Conservation (phyloP, 2,888 invertebrate species). For the Gortyna flavago region DNA sequence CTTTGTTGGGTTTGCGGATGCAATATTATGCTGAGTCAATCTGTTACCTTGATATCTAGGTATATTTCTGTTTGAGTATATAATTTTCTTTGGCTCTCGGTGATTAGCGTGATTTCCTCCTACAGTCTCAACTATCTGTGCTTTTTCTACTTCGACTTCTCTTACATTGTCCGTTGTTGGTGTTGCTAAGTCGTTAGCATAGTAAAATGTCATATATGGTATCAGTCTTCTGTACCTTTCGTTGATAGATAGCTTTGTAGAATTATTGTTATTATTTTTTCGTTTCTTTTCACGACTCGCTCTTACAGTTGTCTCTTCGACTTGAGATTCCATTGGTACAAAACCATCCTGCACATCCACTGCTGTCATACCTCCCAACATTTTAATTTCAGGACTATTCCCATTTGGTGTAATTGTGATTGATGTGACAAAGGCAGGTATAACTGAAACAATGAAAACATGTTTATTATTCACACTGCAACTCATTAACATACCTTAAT, state of each 20-base stretch:
- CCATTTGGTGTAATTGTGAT: conserved; percentile 88
- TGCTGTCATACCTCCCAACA: conserved; percentile 82
- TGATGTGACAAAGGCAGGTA: conserved; percentile 77
- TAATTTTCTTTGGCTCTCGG: conserved; percentile 81
- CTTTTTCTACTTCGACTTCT: conserved; percentile 85
- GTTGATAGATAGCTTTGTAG: conserved; percentile 86
- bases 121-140: conserved; percentile 81
- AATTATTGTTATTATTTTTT: conserved; percentile 74
- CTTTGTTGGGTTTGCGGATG: conserved; percentile 86
- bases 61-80: conserved; percentile 81
- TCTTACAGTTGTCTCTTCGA: conserved; percentile 66
- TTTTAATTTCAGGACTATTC: conserved; percentile 87
- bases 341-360: conserved; percentile 80
- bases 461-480: conserved; percentile 34
- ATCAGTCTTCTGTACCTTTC: conserved; percentile 94
- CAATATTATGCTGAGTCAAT: conserved; percentile 86
- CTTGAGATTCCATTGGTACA: conserved; percentile 72
- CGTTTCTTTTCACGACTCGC: conserved; percentile 58
- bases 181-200: conserved; percentile 90
- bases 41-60: conserved; percentile 87
- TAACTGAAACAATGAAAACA: conserved; percentile 82
- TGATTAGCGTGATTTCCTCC: conserved; percentile 69
- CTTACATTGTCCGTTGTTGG: conserved; percentile 80
- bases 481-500: conserved; percentile 49
- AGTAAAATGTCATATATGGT: conserved; percentile 95